These are phyloP conservation scores for Panagrolaimus sp. DNA, from an alignment of 1,140 invertebrate species.

Conservation along the genomic window DNA sequence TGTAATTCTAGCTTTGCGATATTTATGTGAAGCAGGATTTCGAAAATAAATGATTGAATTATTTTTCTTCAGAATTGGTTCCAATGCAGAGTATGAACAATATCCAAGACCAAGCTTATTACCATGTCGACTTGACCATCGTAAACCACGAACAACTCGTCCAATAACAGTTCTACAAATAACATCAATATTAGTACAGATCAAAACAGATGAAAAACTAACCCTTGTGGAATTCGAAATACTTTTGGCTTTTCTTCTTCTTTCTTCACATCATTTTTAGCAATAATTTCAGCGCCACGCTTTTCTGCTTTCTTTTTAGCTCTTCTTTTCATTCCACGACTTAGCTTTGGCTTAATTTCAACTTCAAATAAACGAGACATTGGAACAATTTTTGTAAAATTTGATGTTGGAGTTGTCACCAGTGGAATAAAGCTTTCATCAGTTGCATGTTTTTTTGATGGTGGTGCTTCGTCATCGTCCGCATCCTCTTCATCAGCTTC, in stretches of 20 bases:
- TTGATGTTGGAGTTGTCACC: not conserved
- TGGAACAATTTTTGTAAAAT: not conserved
- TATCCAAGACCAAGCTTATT: not conserved
- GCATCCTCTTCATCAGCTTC: not conserved
- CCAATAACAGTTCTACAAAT: slow-evolving; percentile 8
- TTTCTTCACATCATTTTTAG: not conserved
- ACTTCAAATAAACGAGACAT: slow-evolving; percentile 2
- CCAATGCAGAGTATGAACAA: not conserved
- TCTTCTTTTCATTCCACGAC: not conserved
- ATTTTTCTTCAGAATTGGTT: not conserved
- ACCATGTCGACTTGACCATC: not conserved
- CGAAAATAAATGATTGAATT: not conserved
- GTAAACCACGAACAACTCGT: not conserved
- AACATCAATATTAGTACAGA: too few species aligned
- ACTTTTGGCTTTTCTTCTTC: not conserved
- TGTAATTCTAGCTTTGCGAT: not conserved
- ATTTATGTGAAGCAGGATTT: not conserved
- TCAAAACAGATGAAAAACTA: not conserved
- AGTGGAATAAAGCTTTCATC: not conserved
- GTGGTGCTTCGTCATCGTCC: not conserved
- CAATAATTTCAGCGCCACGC: not conserved
- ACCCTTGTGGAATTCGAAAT: slow-evolving; percentile 6
- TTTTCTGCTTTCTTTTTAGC: not conserved
- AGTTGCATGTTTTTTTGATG: not conserved
- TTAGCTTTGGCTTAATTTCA: not conserved